These are phyloP conservation scores for Gallinago jamesoni DNA, from an alignment of 2,113 vertebrate species.

Conservation along the genomic window DNA sequence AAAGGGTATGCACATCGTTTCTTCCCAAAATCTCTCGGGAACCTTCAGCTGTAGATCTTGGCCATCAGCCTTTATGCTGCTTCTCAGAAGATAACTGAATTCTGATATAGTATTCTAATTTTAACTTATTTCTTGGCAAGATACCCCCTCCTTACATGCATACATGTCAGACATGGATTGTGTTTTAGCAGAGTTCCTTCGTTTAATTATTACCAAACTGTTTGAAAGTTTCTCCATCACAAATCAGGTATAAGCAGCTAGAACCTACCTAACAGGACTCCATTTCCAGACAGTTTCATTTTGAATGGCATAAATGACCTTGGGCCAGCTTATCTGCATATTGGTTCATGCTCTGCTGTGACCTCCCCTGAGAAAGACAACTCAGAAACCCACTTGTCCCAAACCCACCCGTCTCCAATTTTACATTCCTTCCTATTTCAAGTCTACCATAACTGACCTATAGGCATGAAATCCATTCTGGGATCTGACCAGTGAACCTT, in stretches of 20 bases:
- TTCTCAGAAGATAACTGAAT: background rate
- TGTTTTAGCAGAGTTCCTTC: background rate
- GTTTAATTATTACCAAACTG: background rate
- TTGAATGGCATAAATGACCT: background rate
- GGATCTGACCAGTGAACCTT: background rate
- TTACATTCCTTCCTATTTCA: background rate
- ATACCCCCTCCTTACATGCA: background rate
- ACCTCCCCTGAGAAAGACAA: background rate
- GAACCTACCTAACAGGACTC: background rate
- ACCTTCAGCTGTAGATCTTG: background rate
- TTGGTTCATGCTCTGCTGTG: background rate
- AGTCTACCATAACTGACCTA: background rate
- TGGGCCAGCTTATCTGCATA: background rate
- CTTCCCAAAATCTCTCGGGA: background rate
- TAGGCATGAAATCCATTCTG: background rate
- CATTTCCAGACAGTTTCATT: background rate
- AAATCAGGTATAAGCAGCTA: background rate
- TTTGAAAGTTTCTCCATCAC: background rate
- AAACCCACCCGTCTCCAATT: background rate
- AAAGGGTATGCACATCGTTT: background rate
- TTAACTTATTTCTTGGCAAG: background rate
- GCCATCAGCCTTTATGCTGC: fast-evolving
- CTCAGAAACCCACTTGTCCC: background rate
- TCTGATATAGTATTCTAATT: background rate
- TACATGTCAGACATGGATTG: background rate